These are phyloP conservation scores for Bothrops jararaca DNA, from an alignment of 2,113 vertebrate genomes.

Conservation along the genomic window DNA sequence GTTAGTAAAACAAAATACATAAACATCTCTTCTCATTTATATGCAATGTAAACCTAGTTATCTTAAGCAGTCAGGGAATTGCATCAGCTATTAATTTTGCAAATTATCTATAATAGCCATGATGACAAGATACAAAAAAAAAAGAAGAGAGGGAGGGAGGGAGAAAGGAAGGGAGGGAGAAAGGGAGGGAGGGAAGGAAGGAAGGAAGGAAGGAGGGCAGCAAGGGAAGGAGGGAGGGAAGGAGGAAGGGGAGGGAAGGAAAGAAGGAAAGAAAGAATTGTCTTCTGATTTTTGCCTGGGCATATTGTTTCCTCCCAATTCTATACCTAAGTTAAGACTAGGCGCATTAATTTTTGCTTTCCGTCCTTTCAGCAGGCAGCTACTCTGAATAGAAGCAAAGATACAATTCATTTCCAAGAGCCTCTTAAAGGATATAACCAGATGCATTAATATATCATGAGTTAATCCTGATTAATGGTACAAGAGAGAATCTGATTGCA, in stretches of 20 bases:
- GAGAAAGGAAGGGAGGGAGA: neutral
- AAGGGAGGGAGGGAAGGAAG: too few species aligned
- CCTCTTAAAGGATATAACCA: neutral
- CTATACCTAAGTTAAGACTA: neutral
- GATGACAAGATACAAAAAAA: neutral
- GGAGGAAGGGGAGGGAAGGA: too few species aligned
- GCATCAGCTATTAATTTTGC: constrained; percentile 6
- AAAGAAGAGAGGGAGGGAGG: too few species aligned
- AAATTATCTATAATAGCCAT: neutral
- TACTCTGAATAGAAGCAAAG: constrained; percentile 19
- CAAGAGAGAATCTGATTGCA: constrained; percentile 3
- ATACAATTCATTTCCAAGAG: neutral
- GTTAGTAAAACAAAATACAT: neutral
- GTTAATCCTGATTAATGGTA: constrained; percentile 6
- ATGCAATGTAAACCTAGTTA: constrained; percentile 8
- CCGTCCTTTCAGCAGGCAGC: neutral
- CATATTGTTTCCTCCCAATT: neutral
- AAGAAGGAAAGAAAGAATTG: neutral
- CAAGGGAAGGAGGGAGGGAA: fast-evolving
- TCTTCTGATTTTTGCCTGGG: neutral
- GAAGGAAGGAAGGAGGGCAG: fast-evolving
- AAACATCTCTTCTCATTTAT: neutral
- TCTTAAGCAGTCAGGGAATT: constrained; percentile 11
- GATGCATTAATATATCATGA: constrained; percentile 33
- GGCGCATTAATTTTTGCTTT: constrained; percentile 4